Percentiles rank a stretch among this genome's conserved stretches.
Evolutionary conservation across 2,113 vertebrate species (phyloP).

Genomic region (Burhinus bistriatus): DNA sequence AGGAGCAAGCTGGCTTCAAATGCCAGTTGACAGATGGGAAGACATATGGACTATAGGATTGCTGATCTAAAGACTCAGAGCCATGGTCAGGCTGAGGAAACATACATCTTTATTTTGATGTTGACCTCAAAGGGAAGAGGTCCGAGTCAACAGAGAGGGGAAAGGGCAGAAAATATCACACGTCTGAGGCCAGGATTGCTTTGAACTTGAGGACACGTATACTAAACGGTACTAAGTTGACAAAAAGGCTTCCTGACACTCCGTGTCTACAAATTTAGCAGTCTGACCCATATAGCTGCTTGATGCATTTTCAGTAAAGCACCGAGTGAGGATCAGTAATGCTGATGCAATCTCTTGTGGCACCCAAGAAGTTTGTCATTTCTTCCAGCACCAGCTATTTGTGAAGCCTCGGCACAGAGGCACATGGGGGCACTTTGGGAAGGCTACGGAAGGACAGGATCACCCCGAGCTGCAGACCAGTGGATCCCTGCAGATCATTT

Average conservation of each 20-base stretch:
- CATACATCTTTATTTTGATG: conserved; percentile 73
- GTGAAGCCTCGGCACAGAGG: neutral
- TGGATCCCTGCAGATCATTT: neutral
- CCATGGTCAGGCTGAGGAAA: conserved; percentile 62
- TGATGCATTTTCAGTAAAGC: conserved; percentile 36
- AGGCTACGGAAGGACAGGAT: neutral
- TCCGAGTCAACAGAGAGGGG: conserved; percentile 63
- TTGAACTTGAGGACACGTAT: conserved; percentile 69
- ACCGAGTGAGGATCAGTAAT: conserved; percentile 19
- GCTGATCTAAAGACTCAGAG: conserved; percentile 67
- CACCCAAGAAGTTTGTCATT: conserved; percentile 36
- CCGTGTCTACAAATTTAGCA: conserved; percentile 51
- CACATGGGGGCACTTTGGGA: neutral
- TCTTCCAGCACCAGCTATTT: conserved; percentile 10
- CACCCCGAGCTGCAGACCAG: neutral
- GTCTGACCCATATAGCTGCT: conserved; percentile 53
- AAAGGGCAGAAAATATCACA: conserved; percentile 70
- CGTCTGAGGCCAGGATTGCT: conserved; percentile 44
- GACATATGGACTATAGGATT: conserved; percentile 68
- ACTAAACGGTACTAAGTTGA: conserved; percentile 47
- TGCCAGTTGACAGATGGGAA: conserved; percentile 69
- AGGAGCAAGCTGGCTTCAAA: conserved; percentile 64
- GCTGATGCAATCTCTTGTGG: conserved; percentile 37
- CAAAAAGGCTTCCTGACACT: conserved; percentile 66
- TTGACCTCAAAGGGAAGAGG: conserved; percentile 70